A percentile compares a stretch with the other conserved stretches of the same genome.
Conservation (phyloP, 2,888 invertebrate species). For the Zelleria hepariella region DNA sequence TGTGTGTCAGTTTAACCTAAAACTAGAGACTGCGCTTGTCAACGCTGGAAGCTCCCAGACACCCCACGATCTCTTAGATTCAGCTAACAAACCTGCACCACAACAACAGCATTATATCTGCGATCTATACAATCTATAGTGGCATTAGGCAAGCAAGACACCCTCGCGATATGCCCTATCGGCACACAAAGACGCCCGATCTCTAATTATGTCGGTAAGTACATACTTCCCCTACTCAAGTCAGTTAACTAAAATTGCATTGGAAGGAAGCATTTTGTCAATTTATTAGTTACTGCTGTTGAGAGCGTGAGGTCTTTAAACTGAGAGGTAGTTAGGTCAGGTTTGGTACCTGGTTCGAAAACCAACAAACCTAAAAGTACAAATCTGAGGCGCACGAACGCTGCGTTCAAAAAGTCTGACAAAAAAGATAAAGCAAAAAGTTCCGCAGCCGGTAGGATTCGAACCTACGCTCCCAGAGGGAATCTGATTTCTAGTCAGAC, state of each 20-base stretch:
- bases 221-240: neutral
- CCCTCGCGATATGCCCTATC: slow-evolving; percentile 30
- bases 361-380: too few relatives aligned
- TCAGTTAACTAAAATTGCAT: neutral
- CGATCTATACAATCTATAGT: neutral
- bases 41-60: too few relatives aligned
- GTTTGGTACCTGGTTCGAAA: too few relatives aligned
- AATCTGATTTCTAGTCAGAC: slow-evolving; percentile 92
- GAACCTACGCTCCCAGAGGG: slow-evolving; percentile 86
- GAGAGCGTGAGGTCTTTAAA: too few relatives aligned
- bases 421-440: neutral
- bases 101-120: neutral
- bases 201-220: slow-evolving; percentile 14
- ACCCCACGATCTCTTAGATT: neutral
- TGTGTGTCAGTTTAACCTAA: too few relatives aligned
- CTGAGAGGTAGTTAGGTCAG: too few relatives aligned
- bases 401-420: neutral
- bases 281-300: too few relatives aligned
- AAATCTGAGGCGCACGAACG: too few relatives aligned
- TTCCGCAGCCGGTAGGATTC: slow-evolving; percentile 78
- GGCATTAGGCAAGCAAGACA: neutral
- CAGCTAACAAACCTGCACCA: slow-evolving; percentile 1
- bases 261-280: neutral
- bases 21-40: too few relatives aligned
- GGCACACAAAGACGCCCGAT: slow-evolving; percentile 35